Conservation (phyloP, 1,140 invertebrate species). For the Cheumatopsyche charites region DNA sequence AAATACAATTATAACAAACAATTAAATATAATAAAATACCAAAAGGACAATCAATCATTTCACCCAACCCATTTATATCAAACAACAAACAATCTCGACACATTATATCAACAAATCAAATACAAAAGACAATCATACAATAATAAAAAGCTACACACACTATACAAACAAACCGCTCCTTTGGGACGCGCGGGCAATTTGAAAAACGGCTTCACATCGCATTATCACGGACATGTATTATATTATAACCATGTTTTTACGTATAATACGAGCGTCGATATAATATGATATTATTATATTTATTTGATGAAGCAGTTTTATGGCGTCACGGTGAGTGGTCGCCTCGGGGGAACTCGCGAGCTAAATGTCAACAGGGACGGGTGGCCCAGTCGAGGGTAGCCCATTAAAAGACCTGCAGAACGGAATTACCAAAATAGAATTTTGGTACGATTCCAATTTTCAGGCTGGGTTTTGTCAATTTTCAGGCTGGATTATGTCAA, state of each 20-base stretch:
- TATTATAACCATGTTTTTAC: no score
- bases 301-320: conserved; percentile 38
- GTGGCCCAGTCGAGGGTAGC: not conserved
- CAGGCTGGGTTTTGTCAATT: no score
- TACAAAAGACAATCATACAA: not conserved
- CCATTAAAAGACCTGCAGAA: conserved; percentile 6
- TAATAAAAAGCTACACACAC: conserved; percentile 3
- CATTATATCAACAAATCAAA: not conserved
- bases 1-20: no score
- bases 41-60: no score
- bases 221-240: no score
- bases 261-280: not conserved
- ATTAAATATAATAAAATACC: no score
- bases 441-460: no score
- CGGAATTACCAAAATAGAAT: conserved; percentile 21
- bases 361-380: conserved; percentile 46
- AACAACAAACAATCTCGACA: no score
- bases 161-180: conserved; percentile 33
- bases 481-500: no score
- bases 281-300: conserved; percentile 30
- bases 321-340: conserved; percentile 40
- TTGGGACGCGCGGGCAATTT: not conserved
- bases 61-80: no score
- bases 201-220: no score
- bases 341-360: conserved; percentile 30